Conservation (phyloP, 2,888 invertebrate species). For the Drosophila maculinotata region DNA sequence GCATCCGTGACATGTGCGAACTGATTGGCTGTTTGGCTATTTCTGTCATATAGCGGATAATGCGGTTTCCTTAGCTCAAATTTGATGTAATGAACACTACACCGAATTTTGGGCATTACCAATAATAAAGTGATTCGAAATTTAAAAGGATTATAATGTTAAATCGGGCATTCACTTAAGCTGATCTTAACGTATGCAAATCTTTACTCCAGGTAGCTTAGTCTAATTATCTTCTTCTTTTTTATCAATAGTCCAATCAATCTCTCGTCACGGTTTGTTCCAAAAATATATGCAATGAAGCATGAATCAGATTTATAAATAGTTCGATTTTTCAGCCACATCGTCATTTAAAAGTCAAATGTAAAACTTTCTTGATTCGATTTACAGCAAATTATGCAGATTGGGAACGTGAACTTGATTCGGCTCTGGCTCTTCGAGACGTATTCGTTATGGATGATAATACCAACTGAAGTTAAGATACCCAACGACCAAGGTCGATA, state of each 20-base stretch:
- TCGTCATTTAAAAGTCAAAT: constrained; percentile 69
- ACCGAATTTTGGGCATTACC: neutral
- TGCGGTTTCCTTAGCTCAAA: constrained; percentile 42
- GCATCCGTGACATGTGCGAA: constrained; percentile 11
- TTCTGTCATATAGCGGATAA: constrained; percentile 37
- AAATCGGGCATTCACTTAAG: neutral
- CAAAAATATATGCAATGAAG: neutral
- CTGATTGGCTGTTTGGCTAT: constrained; percentile 19
- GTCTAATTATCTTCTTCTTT: neutral
- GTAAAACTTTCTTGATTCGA: constrained; percentile 53
- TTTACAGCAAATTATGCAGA: constrained; percentile 42
- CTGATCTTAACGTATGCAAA: neutral
- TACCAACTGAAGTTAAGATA: constrained; percentile 22
- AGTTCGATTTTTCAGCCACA: constrained; percentile 18
- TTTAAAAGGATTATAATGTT: neutral
- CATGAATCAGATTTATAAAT: constrained; percentile 24
- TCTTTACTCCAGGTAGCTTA: neutral
- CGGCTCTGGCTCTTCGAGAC: constrained; percentile 34
- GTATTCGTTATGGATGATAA: constrained; percentile 55
- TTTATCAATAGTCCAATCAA: constrained; percentile 27
- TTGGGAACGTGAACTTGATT: constrained; percentile 55
- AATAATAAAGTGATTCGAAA: neutral
- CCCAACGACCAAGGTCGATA: constrained; percentile 47
- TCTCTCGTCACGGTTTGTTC: constrained; percentile 22
- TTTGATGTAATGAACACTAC: constrained; percentile 9